A percentile compares a stretch with the other conserved stretches of the same genome.
phyloP scores from a whole-genome alignment of 2,888 invertebrate species.

The Hermaeophaga mercurialis region DNA sequence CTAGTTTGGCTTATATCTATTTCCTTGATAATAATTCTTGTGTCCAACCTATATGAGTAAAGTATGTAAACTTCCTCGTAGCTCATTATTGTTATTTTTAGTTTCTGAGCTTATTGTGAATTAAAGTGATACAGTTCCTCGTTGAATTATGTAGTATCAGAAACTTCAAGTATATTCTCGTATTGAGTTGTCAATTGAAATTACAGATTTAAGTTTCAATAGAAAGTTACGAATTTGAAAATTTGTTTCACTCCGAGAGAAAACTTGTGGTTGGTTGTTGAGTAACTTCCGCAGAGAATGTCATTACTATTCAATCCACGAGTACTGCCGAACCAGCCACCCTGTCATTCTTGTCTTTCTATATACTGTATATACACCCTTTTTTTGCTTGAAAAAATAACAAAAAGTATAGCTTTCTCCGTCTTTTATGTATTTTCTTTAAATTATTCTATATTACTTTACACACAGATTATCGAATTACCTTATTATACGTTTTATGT shows the following conservation, averaged over 20 bases:
- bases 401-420: conserved; percentile 54
- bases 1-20: too few species aligned
- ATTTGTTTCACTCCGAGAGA: not conserved
- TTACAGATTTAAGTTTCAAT: not conserved
- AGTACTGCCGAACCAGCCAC: conserved; percentile 53
- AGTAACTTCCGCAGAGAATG: conserved; percentile 35
- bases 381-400: conserved; percentile 55
- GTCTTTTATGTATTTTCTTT: conserved; percentile 46
- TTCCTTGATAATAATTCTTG: too few species aligned
- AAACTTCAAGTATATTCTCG: not conserved
- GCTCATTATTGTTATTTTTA: too few species aligned
- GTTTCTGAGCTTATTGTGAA: too few species aligned
- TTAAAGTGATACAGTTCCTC: too few species aligned
- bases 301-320: conserved; percentile 57
- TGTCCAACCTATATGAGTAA: too few species aligned
- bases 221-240: not conserved
- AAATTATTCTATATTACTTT: conserved; percentile 35
- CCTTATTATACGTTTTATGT: conserved; percentile 32
- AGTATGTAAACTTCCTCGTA: too few species aligned
- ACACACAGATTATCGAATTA: conserved; percentile 34
- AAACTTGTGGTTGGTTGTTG: conserved; percentile 12
- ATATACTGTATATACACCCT: conserved; percentile 54
- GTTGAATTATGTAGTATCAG: too few species aligned
- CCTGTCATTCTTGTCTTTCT: conserved; percentile 57
- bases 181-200: not conserved